phyloP scores from a whole-genome alignment of 1,140 invertebrate genomes.

The Hylaeus anthracinus region DNA sequence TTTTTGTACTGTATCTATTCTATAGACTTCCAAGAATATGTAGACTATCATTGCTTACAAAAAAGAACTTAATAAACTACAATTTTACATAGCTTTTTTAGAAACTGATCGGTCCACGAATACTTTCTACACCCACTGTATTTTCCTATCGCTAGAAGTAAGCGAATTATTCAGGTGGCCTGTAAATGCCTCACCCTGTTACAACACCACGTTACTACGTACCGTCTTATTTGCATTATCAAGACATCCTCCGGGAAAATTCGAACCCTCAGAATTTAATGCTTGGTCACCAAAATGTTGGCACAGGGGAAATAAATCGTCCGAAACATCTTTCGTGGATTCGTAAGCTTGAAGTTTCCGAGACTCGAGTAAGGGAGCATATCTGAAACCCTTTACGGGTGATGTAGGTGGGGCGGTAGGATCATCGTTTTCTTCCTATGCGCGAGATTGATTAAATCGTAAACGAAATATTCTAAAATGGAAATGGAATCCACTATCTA shows the following conservation, averaged over 20 bases:
- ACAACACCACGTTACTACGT: neutral
- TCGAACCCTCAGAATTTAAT: neutral
- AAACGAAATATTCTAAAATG: no score
- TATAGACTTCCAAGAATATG: no score
- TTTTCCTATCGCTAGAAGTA: no score
- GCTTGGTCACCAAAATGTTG: neutral
- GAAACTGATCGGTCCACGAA: no score
- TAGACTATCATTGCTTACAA: no score
- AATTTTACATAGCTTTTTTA: no score
- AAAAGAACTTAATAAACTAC: no score
- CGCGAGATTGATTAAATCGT: neutral
- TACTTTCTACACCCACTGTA: neutral
- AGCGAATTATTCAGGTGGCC: no score
- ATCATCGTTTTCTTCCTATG: conserved; percentile 5
- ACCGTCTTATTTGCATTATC: neutral
- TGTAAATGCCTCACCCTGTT: neutral
- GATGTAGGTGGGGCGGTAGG: neutral
- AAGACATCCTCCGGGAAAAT: neutral
- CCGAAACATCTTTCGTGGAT: neutral
- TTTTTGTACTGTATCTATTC: no score
- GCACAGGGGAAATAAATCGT: neutral
- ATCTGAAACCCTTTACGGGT: neutral
- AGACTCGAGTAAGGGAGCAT: conserved; percentile 24
- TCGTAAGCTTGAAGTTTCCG: neutral
- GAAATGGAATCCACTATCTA: no score